These are phyloP conservation scores for Diadophis punctatus DNA, from an alignment of 2,113 vertebrate genomes.

Conservation along the genomic window DNA sequence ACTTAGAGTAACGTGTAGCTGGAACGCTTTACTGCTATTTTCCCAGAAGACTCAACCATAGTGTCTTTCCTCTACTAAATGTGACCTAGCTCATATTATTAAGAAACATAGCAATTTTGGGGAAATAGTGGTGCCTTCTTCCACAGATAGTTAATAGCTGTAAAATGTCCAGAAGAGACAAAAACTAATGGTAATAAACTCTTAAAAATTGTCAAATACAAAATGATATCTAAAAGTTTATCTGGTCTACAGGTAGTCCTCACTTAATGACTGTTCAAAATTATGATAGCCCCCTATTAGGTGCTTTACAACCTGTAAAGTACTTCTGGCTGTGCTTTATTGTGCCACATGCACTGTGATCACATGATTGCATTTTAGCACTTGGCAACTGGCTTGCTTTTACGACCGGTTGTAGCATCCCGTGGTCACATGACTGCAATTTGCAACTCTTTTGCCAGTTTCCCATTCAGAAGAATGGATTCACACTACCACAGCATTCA, in stretches of 20 bases:
- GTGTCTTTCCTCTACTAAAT: neutral
- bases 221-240: conserved; percentile 44
- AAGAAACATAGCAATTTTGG: rapidly evolving
- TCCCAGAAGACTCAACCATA: neutral
- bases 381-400: neutral
- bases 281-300: neutral
- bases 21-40: neutral
- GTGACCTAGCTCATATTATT: neutral
- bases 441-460: neutral
- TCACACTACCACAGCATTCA: neutral
- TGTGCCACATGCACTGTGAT: neutral
- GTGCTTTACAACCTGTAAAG: neutral
- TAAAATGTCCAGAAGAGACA: neutral
- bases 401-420: neutral
- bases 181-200: conserved; percentile 20
- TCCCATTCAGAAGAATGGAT: neutral
- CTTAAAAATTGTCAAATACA: conserved; percentile 30
- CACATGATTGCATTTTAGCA: neutral
- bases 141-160: neutral
- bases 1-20: neutral
- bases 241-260: conserved; percentile 22
- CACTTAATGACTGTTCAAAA: neutral
- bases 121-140: neutral
- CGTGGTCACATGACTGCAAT: neutral
- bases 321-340: neutral